Base-by-base conservation (phyloP, 2,797 vertebrate genomes). In the Myotis findleyi region DNA sequence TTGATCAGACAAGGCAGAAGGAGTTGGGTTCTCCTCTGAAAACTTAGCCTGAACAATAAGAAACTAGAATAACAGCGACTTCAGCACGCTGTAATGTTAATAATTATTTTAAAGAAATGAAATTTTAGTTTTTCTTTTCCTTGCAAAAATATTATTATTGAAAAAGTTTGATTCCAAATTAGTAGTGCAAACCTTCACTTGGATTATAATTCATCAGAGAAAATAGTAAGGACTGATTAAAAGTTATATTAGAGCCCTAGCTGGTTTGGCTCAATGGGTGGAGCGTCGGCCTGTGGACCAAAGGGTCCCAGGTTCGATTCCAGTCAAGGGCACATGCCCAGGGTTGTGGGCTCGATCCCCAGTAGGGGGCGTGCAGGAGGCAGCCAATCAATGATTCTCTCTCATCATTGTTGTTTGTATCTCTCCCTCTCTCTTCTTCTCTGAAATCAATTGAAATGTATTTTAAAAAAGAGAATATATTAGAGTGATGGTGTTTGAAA, bases 121-220 rank as follows among this genome's bases (percentile, higher is more conserved):
- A 71, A 49, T 68, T 21, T 38, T n/a, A 38, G 12, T 10, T 82
- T 91, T 51, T 9, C 30, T 80, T 87, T 71, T 93, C 62, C 53
- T 72, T 93, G 75, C 4, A 55, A 89, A 91, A 87, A 25, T 30
- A 89, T 25, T 21, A 72, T n/a, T 86, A n/a, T 55, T 89, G 8
- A 81, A 91, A 82, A 47, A 55, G 1, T 49, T 79, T 53, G n/a
- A 71, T 87, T 33, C 57, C 33, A 38, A 80, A 89, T 88, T 90
- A 27, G 10, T 2, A 82, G 64, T 30, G 90, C 64, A 57, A 75
- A 95, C 49, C 27, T 88, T 77, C 68, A 83, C 1, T 53, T 57
- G 23, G 14, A 59, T 87, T 88, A 17, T 72, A 91, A 77, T 64
- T 12, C 84, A 20, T 20, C 30, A 21, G 57, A 49, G 14, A 51